Evolutionary conservation across 92 coral and sea anemone species (phyloP), one percentile per base, ranked within the genome.

Genomic region (Parazoanthus darwini): DNA sequence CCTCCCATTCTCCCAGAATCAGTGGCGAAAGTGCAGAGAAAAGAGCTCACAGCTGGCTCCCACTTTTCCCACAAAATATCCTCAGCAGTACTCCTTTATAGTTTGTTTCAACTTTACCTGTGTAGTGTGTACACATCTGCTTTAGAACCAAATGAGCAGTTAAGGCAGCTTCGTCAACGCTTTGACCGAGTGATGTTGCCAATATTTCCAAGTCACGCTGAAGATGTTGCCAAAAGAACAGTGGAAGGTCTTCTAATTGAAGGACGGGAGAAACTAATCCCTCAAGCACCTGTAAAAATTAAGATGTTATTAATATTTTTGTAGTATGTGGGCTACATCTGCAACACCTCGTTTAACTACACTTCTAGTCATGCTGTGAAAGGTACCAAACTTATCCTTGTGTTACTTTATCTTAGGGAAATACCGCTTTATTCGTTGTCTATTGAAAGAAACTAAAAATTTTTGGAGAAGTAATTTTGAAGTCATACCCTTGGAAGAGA

Each of bases 111-210:
- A 54, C 54, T 20, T 18, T 81, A 81, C 85, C 85, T 59, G 73
- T 36, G 23, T 10, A 39, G 35, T 35, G 13, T 56, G 50, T 36
- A 59, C 33, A 81, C 85, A 81, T 81, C 50, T 81, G 85, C 51
- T 58, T 78, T 33, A 95, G 67, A 1, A 89, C 91, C 63, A 89
- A 42, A 70, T 89, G 91, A n/a, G 72, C 86, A 22, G 86, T 89
- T 65, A 83, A 43, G 46, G 81, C 81, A 37, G 91, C 88, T 0
- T 89, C 88, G 51, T 73, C 88, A 14, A 74, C 44, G 71, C 87
- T 89, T 43, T 65, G 51, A 50, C 85, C 89, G 29, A 88, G 86
- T 54, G 74, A 77, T 50, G 14, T 65, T 11, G 92, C 92, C 35
- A 89, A 36, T 46, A 77, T 46, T 77, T 82, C 46, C 29, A 89